Evolutionary conservation across 2,113 vertebrate genomes (phyloP), one percentile per base, ranked within the genome.

Genomic region (Vulpes lagopus): DNA sequence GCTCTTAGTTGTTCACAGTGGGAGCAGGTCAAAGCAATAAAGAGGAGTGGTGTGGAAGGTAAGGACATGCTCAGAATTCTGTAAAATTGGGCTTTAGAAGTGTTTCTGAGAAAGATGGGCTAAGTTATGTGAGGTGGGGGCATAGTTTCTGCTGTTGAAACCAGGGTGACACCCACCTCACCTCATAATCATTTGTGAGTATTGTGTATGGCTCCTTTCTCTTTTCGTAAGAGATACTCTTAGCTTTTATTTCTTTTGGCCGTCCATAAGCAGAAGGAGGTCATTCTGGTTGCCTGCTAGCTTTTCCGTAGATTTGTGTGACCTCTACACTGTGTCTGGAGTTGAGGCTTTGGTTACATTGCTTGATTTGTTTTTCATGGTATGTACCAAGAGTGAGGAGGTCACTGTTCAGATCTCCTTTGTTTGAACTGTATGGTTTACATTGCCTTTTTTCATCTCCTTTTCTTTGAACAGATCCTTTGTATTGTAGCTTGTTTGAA

Each of bases 281-380:
- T 0, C 83, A 25, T 89, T 92, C 43, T 96, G 84, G 22, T 59
- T 85, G 38, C 62, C 23, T 59, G 60, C 94, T 73, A 43, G 80
- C 30, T 97, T 97, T 97, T 64, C 91, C 81, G 27, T n/a, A 2
- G 2, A 17, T 76, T 95, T 35, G 11, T 19, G 0, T 85, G 89
- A 83, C 74, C 49, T 51, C 25, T 90, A 35, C 19, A 57, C 27
- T 8, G 14, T 78, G 78, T 89, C n/a, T 17, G 8, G 53, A 69
- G 71, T 81, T 98, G 53, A 64, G 69, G 43, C 23, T 59, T 90
- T 78, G 43, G 55, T 98, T 95, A n/a, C 10, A 83, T 95, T 92
- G 49, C 89, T 96, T 97, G 93, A 90, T 98, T 92, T 95, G n/a
- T 97, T 96, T 92, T 91, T 94, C 5, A 0, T 71, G n/a, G 30